Evolutionary conservation across 2,113 vertebrate genomes (phyloP).

Genomic region (Takifugu flavidus): DNA sequence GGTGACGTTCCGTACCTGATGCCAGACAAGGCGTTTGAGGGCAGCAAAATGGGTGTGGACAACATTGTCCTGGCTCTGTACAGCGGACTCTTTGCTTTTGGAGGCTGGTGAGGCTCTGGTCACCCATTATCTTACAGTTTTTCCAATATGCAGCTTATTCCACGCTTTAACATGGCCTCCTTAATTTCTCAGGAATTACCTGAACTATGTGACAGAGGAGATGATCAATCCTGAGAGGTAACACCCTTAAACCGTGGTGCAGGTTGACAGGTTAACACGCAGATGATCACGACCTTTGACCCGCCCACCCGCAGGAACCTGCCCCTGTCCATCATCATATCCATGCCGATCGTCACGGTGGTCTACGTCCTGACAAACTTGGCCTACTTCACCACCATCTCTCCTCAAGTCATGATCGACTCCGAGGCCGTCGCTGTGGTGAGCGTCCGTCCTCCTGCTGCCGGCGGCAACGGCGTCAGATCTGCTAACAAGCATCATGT

Average conservation of each 20-base stretch:
- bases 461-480: neutral
- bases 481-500: neutral
- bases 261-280: neutral
- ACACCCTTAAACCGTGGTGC: neutral
- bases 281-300: conserved; percentile 5
- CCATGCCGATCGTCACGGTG: conserved; percentile 74
- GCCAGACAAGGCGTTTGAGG: conserved; percentile 67
- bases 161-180: neutral
- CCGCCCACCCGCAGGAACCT: conserved; percentile 55
- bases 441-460: conserved; percentile 17
- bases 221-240: conserved; percentile 78
- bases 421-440: conserved; percentile 75
- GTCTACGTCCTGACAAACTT: conserved; percentile 77
- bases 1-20: conserved; percentile 69
- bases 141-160: neutral
- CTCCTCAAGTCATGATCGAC: conserved; percentile 65
- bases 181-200: conserved; percentile 65
- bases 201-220: conserved; percentile 77
- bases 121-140: neutral
- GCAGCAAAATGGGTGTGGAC: conserved; percentile 67
- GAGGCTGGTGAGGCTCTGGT: conserved; percentile 70
- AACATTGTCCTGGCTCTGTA: conserved; percentile 74
- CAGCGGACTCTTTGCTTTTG: conserved; percentile 76
- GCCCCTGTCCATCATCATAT: conserved; percentile 74
- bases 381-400: conserved; percentile 76